phyloP scores from a whole-genome alignment of 2,113 vertebrate species.

The Tetraodon nigroviridis region DNA sequence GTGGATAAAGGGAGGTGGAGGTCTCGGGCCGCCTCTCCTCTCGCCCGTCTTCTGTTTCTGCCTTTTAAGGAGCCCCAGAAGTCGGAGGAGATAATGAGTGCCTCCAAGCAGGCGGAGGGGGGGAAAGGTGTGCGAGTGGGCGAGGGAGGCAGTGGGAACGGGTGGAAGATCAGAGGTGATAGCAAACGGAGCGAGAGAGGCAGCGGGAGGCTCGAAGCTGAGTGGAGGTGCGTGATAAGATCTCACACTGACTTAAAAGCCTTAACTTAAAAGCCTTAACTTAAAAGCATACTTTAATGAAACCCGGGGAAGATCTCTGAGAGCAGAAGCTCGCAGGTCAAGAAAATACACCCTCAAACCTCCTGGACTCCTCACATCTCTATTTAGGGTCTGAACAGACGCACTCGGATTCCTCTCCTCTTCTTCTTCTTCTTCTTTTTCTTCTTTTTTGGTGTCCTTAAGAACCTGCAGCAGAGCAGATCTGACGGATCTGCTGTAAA shows the following conservation, averaged over 20 bases:
- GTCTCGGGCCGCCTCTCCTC: constrained; percentile 48
- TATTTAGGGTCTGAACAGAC: constrained; percentile 12
- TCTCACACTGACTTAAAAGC: constrained; percentile 68
- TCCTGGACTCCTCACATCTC: constrained; percentile 17
- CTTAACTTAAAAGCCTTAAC: constrained; percentile 70
- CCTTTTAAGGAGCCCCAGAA: constrained; percentile 68
- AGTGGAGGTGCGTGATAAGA: constrained; percentile 61
- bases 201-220: constrained; percentile 37
- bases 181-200: constrained; percentile 55
- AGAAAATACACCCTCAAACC: constrained; percentile 32
- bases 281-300: constrained; percentile 72
- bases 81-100: constrained; percentile 69
- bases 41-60: constrained; percentile 60
- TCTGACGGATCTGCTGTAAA: too few species aligned
- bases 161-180: constrained; percentile 61
- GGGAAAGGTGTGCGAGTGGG: constrained; percentile 37
- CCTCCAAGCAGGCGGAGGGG: constrained; percentile 52
- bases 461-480: too few species aligned
- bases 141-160: constrained; percentile 37
- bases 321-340: constrained; percentile 34
- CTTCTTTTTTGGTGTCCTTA: too few species aligned
- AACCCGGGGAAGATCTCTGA: constrained; percentile 44
- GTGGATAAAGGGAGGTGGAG: constrained; percentile 32
- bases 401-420: not conserved
- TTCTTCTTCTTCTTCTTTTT: too few species aligned